phyloP scores from a whole-genome alignment of 2,797 vertebrate genomes.

The Pantherophis alleghaniensis region DNA sequence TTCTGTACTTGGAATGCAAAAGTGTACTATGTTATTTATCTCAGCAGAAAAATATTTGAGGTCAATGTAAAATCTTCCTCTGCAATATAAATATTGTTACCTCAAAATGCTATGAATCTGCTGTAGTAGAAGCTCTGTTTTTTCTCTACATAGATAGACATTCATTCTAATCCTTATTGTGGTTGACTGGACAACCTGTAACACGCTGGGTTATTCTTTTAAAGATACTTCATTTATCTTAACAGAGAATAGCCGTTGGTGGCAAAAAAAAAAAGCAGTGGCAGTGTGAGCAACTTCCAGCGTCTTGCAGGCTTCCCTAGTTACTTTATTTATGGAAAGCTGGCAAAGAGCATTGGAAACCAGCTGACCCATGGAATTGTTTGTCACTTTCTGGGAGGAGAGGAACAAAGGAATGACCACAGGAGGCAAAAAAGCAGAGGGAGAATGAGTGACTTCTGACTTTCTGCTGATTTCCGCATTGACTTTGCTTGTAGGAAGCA shows the following conservation, averaged over 20 bases:
- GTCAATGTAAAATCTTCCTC: neutral
- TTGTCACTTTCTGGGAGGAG: neutral
- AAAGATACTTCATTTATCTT: neutral
- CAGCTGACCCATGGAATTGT: neutral
- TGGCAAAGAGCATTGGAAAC: neutral
- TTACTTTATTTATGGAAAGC: neutral
- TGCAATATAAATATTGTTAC: neutral
- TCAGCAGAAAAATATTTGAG: neutral
- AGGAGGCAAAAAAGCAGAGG: neutral
- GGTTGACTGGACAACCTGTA: neutral
- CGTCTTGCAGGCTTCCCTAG: neutral
- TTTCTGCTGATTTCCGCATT: neutral
- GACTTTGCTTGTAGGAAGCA: neutral
- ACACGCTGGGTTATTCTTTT: neutral
- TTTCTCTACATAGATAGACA: neutral
- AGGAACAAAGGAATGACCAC: neutral
- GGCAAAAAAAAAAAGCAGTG: neutral
- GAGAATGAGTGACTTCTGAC: neutral
- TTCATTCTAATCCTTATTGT: neutral
- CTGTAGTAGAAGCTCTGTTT: neutral
- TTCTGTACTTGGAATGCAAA: neutral
- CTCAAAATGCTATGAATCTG: neutral
- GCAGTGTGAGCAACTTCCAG: neutral
- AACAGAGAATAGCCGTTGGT: neutral
- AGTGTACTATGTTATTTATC: neutral